These are phyloP conservation scores for Stenurella melanura DNA, from an alignment of 2,888 invertebrate genomes.

Conservation along the genomic window DNA sequence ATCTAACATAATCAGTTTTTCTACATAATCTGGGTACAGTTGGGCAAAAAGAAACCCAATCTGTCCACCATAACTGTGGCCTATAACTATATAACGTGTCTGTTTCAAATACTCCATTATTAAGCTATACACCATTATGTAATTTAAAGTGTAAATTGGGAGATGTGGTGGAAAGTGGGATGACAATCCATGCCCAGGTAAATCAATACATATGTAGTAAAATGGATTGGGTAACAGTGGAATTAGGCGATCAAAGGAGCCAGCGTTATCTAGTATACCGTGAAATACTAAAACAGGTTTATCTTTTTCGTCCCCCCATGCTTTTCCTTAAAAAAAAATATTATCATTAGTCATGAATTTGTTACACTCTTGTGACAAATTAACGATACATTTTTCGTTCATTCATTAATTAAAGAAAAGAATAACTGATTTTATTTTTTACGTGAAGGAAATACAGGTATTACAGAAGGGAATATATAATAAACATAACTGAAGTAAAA, in stretches of 20 bases:
- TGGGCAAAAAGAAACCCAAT: conserved; percentile 69
- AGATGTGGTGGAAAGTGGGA: conserved; percentile 73
- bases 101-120: conserved; percentile 62
- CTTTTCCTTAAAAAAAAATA: conserved; percentile 74
- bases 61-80: conserved; percentile 75
- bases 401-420: too few relatives aligned
- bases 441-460: too few relatives aligned
- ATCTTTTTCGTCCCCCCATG: conserved; percentile 77
- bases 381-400: too few relatives aligned
- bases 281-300: conserved; percentile 77
- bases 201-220: conserved; percentile 74
- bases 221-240: conserved; percentile 73
- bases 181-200: conserved; percentile 79
- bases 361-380: too few relatives aligned
- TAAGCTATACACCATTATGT: conserved; percentile 68
- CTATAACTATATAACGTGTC: conserved; percentile 64
- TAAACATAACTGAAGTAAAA: too few relatives aligned
- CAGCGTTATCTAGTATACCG: conserved; percentile 78
- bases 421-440: too few relatives aligned
- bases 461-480: too few relatives aligned
- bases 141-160: conserved; percentile 70
- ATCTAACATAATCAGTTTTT: conserved; percentile 73
- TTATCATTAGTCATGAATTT: too few relatives aligned
- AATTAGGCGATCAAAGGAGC: conserved; percentile 77
- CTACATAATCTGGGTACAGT: conserved; percentile 71